Evolutionary conservation across 1,140 invertebrate genomes (phyloP).

Genomic region (Magallana gigas): DNA sequence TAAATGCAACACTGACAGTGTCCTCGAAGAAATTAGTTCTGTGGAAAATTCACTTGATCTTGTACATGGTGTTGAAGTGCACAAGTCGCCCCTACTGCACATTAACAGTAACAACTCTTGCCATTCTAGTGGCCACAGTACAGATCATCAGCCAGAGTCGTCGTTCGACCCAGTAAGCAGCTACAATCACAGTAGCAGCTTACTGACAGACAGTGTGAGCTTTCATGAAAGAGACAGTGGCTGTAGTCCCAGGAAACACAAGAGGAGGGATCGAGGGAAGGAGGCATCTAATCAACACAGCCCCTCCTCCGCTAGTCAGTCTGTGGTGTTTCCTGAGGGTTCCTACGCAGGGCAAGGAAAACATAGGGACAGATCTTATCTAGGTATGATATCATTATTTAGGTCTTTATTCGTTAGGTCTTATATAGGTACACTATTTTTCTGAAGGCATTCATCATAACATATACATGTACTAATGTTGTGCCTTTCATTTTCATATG

Average conservation of each 20-base stretch:
- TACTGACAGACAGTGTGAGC: slow-evolving; percentile 28
- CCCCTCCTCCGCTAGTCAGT: neutral
- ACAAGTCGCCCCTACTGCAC: neutral
- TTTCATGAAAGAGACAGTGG: slow-evolving; percentile 38
- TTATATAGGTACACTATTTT: neutral
- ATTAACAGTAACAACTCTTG: neutral
- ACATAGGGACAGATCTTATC: slow-evolving; percentile 70
- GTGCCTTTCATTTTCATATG: too few species aligned
- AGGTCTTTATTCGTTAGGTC: neutral
- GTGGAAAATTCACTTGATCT: neutral
- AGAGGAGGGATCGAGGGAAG: neutral
- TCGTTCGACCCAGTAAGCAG: neutral
- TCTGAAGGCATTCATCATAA: too few species aligned
- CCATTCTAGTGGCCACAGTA: neutral
- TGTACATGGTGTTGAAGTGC: neutral
- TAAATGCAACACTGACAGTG: slow-evolving; percentile 10
- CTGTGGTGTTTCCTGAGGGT: slow-evolving; percentile 66
- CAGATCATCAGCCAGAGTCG: neutral
- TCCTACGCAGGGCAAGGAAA: slow-evolving; percentile 69
- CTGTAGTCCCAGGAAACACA: slow-evolving; percentile 30
- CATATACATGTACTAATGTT: too few species aligned
- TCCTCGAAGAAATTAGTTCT: slow-evolving; percentile 13
- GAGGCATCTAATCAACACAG: neutral
- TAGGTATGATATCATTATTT: slow-evolving; percentile 58
- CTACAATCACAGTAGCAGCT: slow-evolving; percentile 20